Base-by-base conservation (phyloP, 2,797 vertebrate genomes). In the Austrolebias charrua region DNA sequence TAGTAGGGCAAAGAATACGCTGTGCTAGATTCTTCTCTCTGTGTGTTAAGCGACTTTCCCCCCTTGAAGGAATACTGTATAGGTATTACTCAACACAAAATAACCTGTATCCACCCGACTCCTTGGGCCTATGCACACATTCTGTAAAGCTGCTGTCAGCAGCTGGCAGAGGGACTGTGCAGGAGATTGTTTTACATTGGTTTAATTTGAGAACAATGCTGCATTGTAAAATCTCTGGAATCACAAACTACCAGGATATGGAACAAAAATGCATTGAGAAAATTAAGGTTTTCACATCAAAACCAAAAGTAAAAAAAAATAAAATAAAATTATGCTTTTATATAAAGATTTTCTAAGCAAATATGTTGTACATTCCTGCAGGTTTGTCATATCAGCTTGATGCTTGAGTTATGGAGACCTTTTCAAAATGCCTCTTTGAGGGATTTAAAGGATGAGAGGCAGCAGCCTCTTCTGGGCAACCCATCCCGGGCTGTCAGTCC, bases 1-100 rank as follows among this genome's bases (percentile, higher is more conserved):
- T 90, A 90, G 84, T 89, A 87, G 88, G 86, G 78, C 86, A 90
- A 73, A 89, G 86, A 85, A 63, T 77, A 79, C n/a, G n/a, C 14
- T 40, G 82, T 74, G 75, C 84, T 77, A 86, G 79, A 87, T 88
- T 85, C 76, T 44, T 76, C 75, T 76, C 75, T 65, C 66, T 68
- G 78, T 65, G 78, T 79, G 83, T 89, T 88, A 84, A 86, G 85
- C 84, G 85, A 81, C 76, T 68, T 71, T 61, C 71, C 71, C 64
- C 83, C 82, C 82, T 81, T 73, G 60, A 82, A 87, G 84, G 74
- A 85, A 85, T 71, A n/a, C n/a, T n/a, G n/a, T n/a, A 83, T 68
- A 70, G 71, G 71, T 69, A 87, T 86, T 89, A 86, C 86, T 86
- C 85, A 84, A 87, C 84, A 83, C 73, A 76, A 79, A 88, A 88